Conservation (phyloP, 2,888 invertebrate species). For the Trypoxylon attenuatum region DNA sequence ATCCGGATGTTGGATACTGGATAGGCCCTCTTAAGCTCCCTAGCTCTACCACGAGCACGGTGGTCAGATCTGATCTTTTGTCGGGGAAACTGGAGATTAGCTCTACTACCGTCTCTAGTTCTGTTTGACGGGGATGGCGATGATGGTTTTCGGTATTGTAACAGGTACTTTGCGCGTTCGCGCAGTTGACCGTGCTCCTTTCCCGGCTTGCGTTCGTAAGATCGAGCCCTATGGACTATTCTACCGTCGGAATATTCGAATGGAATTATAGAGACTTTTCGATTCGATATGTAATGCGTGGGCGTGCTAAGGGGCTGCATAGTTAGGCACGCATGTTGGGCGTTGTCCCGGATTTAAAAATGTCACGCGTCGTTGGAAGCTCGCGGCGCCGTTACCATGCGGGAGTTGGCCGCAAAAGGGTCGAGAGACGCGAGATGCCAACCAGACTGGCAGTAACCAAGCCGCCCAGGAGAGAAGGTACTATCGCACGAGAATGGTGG, state of each 20-base stretch:
- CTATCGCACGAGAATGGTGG: background rate
- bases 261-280: background rate
- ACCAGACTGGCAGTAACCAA: too few species aligned
- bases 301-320: background rate
- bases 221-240: too few species aligned
- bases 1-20: background rate
- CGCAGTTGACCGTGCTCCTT: too few species aligned
- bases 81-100: background rate
- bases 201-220: too few species aligned
- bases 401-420: background rate
- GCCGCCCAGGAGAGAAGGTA: too few species aligned
- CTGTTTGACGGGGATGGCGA: background rate
- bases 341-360: background rate
- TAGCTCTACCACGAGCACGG: constrained; percentile 1
- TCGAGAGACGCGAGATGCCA: background rate
- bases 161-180: too few species aligned
- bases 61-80: constrained; percentile 7
- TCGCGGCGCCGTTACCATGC: background rate
- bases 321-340: background rate
- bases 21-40: constrained; percentile 7
- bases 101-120: background rate
- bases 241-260: background rate
- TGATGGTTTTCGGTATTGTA: background rate
- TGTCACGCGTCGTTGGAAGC: background rate
- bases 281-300: too few species aligned